Percentiles rank a stretch among this genome's conserved stretches.
These are phyloP conservation scores for Hestina assimilis DNA, from an alignment of 1,140 invertebrate species.

Conservation along the genomic window DNA sequence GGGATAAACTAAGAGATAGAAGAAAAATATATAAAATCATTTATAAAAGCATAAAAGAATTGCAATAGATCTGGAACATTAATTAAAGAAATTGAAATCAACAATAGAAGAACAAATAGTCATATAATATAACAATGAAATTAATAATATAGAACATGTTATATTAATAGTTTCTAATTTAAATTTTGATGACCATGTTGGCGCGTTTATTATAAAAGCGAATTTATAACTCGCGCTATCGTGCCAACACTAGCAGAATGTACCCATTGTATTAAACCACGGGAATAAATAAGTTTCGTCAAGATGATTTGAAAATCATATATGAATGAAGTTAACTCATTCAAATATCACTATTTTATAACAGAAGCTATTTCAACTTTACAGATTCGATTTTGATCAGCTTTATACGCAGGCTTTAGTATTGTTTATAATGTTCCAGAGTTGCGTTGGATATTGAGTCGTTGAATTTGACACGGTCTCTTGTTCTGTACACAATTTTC, in stretches of 20 bases:
- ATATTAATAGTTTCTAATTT: too few species aligned
- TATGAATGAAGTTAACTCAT: constrained; percentile 8
- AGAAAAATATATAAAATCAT: background rate
- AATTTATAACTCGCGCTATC: constrained; percentile 21
- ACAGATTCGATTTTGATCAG: too few species aligned
- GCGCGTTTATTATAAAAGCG: constrained; percentile 15
- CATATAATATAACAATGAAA: too few species aligned
- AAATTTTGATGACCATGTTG: background rate
- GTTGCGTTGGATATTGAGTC: background rate
- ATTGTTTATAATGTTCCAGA: constrained; percentile 24
- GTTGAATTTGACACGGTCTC: constrained; percentile 22
- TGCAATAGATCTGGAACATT: too few species aligned
- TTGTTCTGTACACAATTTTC: constrained; percentile 34
- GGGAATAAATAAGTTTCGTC: too few species aligned
- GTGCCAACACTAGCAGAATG: constrained; percentile 18
- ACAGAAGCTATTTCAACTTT: too few species aligned
- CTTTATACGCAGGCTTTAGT: too few species aligned
- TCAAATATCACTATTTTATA: background rate
- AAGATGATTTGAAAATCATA: constrained; percentile 1
- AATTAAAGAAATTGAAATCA: too few species aligned
- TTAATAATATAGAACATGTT: too few species aligned
- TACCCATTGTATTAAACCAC: constrained; percentile 19
- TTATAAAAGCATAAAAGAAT: too few species aligned
- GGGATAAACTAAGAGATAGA: background rate
- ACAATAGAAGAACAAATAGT: too few species aligned